Evolutionary conservation across 1,140 invertebrate species (phyloP), one percentile per base, ranked within the genome.

Genomic region (Drosophila guanche): DNA sequence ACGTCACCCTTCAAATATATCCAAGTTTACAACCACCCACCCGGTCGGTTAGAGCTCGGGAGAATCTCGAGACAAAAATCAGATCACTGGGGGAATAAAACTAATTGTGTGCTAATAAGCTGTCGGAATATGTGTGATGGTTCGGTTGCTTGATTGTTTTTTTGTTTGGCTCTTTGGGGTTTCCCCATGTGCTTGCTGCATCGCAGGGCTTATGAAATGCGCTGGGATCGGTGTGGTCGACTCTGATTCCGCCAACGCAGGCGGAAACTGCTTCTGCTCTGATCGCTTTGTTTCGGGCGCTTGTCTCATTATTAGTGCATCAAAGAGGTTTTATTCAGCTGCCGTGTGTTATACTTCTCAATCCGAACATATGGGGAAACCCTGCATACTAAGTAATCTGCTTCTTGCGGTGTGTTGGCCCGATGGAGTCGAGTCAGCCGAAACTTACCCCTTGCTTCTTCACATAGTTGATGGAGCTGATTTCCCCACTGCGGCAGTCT

Each of bases 81-180:
- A 45, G 43, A 73, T 20, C 57, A 42, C 10, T 37, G 8, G 33
- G 22, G 40, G 53, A 50, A 60, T 56, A 60, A 46, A 72, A 63
- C 73, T 74, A 76, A 79, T 88, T 88, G 83, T 83, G 83, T 83
- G 83, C 76, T 88, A 76, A 88, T 88, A 83, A 88, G 70, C 50
- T 76, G 48, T 50, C 45, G 52, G 66, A 52, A 72, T 55, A 27
- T 55, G 58, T 67, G 33, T 4, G 10, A 37, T 12, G 12, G 33
- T 37, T 37, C 20, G 25, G 46, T 22, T 63, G 48, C 43, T 76
- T 14, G 45, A 22, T 60, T 54, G 16, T 10, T 43, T 22, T 48
- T 6, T 48, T 48, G 25, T n/a, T 52, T 52, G 52, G 46, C 29
- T n/a, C 57, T 33, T 33, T 12, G 22, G 42, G 16, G 59, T 23